These are phyloP conservation scores for Hipparchia semele DNA, from an alignment of 2,888 invertebrate species.

Conservation along the genomic window DNA sequence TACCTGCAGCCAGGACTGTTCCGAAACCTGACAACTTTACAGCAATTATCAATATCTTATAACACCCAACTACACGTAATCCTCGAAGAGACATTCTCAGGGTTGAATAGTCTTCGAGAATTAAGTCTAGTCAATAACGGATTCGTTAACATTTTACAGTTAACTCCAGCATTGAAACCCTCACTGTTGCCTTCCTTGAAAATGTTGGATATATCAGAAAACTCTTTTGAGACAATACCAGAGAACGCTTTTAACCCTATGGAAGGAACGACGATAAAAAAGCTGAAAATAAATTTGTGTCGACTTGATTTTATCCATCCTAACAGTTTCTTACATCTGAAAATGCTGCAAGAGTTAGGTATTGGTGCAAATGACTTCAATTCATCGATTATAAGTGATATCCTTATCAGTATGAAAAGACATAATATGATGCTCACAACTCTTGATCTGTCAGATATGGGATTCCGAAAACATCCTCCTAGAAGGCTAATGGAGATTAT, in stretches of 20 bases:
- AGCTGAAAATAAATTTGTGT: constrained; percentile 78
- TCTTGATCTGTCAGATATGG: constrained; percentile 79
- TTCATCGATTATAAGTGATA: constrained; percentile 63
- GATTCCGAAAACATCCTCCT: constrained; percentile 79
- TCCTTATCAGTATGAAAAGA: constrained; percentile 62
- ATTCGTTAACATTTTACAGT: constrained; percentile 67
- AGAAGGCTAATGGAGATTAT: constrained; percentile 73
- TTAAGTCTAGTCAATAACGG: constrained; percentile 82
- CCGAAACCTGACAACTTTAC: constrained; percentile 69
- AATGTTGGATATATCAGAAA: constrained; percentile 80
- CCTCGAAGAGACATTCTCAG: constrained; percentile 73
- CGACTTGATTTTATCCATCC: constrained; percentile 80
- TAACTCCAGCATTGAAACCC: constrained; percentile 70
- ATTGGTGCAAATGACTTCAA: constrained; percentile 82
- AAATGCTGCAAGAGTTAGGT: constrained; percentile 67
- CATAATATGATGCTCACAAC: constrained; percentile 66
- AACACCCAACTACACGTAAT: constrained; percentile 74
- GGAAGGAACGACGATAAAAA: constrained; percentile 66
- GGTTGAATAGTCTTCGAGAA: constrained; percentile 74
- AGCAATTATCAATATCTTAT: constrained; percentile 81
- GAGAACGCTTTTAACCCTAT: constrained; percentile 73
- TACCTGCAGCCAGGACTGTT: constrained; percentile 77
- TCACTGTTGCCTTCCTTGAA: constrained; percentile 70
- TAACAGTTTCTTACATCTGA: constrained; percentile 73
- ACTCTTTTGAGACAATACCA: constrained; percentile 71